phyloP scores from a whole-genome alignment of 2,797 vertebrate species.

The Octomys mimax region DNA sequence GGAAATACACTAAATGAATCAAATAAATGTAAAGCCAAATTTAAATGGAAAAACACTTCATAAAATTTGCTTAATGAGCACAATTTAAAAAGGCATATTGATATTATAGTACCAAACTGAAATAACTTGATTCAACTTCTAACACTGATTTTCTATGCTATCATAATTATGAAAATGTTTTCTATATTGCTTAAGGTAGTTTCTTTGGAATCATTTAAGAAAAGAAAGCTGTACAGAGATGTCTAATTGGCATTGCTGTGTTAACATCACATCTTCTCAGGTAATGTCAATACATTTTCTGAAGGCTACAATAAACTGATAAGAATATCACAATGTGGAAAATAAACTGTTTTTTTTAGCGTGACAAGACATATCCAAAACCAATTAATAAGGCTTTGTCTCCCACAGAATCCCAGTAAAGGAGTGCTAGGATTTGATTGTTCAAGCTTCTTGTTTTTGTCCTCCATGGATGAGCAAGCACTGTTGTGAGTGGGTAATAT shows the following conservation, averaged over 20 bases:
- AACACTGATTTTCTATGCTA: background rate
- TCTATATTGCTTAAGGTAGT: background rate
- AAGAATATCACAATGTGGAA: conserved; percentile 37
- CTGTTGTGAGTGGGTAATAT: background rate
- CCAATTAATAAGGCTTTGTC: background rate
- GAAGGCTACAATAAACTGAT: background rate
- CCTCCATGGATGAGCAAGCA: background rate
- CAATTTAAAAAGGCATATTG: background rate
- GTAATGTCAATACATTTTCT: conserved; percentile 34
- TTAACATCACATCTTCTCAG: conserved; percentile 41
- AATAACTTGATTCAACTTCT: background rate
- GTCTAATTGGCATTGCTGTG: conserved; percentile 19
- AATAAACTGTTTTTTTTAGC: background rate
- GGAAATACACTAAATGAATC: background rate
- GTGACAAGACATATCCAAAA: background rate
- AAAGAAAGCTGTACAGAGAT: background rate
- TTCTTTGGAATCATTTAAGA: background rate
- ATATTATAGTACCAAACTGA: background rate
- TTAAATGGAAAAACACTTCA: conserved; percentile 28
- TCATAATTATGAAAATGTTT: background rate
- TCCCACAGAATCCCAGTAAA: background rate
- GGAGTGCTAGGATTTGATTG: background rate
- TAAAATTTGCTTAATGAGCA: conserved; percentile 24
- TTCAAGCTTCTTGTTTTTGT: conserved; percentile 20
- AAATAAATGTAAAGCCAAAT: conserved; percentile 1